These are phyloP conservation scores for Dinomys branickii DNA, from an alignment of 2,113 vertebrate genomes.

Conservation along the genomic window DNA sequence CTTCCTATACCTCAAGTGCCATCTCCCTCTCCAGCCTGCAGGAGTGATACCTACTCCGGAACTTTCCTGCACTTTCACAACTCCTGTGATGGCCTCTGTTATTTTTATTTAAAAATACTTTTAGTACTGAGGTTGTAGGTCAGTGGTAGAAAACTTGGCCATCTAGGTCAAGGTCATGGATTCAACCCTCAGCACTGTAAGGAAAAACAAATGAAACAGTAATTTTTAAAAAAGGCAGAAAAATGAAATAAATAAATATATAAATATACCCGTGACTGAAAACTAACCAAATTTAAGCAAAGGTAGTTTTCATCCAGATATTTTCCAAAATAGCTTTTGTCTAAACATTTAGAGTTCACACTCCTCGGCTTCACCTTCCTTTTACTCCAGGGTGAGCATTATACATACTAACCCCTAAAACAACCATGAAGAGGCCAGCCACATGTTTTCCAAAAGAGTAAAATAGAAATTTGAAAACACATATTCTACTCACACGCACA, in stretches of 20 bases:
- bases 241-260: background rate
- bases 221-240: background rate
- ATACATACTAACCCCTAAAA: background rate
- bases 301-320: background rate
- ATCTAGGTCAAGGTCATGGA: background rate
- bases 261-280: background rate
- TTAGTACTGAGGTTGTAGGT: background rate
- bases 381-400: background rate
- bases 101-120: background rate
- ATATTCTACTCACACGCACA: background rate
- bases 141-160: background rate
- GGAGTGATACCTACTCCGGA: background rate
- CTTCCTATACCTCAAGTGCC: rapidly evolving
- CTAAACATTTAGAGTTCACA: background rate
- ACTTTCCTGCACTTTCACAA: background rate
- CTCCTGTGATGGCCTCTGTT: background rate
- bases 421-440: background rate
- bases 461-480: background rate
- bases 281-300: background rate
- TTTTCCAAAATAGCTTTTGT: background rate
- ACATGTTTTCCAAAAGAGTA: background rate
- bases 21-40: rapidly evolving
- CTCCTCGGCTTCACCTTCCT: background rate
- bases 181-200: background rate
- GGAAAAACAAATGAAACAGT: background rate